Evolutionary conservation across 2,113 vertebrate species (phyloP), one percentile per base, ranked within the genome.

Genomic region (Hemichromis elongatus): DNA sequence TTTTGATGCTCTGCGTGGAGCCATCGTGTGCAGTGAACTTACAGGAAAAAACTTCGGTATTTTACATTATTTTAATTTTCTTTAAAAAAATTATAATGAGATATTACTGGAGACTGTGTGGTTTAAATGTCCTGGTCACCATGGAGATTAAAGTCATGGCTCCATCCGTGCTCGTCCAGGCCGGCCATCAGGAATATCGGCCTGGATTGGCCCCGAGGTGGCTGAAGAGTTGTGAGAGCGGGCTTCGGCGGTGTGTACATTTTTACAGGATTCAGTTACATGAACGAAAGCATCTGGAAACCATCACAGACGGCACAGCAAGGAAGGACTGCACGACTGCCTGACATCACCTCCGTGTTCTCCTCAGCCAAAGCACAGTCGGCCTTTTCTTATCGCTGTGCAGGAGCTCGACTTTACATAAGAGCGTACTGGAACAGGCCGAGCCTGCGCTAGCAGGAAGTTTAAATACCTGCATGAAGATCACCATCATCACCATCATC

Each of bases 231-330:
- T 70, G 21, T 24, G 21, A 42, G 63, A 0, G 35, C 5, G n/a
- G 42, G 37, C 40, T 70, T 42, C n/a, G 18, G 50, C 30, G 16
- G 50, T 55, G 75, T 55, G 75, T 24, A 37, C 75, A 24, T 70
- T 70, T 70, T 1, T 0, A 24, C n/a, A 10, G 37, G 73, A 84
- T 84, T 55, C 37, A 57, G 63, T 92, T 87, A 75, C 86, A 82
- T 4, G 10, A 47, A 37, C 47, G 77, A 63, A 50, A 70, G 77
- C 88, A 89, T 90, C 83, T 91, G 92, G 92, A 91, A 87, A 37
- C 56, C 24, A 89, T 91, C 88, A 79, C 21, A 7, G 19, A 45
- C 13, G 40, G 11, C 13, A 28, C 0, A 24, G 53, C 3, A 24
- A 73, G 68, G 14, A 73, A 73, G 24, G 68, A 47, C 63, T 16